phyloP scores from a whole-genome alignment of 2,113 vertebrate species.

The Podocnemis expansa region DNA sequence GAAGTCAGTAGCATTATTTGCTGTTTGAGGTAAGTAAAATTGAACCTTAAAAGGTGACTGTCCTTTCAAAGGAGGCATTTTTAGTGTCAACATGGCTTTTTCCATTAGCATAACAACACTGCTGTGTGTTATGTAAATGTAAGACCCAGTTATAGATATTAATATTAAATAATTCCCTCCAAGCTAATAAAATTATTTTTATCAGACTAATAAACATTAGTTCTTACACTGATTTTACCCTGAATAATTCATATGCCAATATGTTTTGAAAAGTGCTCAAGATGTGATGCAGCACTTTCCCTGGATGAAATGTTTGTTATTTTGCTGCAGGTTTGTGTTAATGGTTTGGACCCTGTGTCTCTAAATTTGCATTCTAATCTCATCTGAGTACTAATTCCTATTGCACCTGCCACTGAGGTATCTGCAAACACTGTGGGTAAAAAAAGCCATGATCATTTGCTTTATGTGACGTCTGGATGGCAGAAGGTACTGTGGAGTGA shows the following conservation, averaged over 20 bases:
- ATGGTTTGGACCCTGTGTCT: not conserved
- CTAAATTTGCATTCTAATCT: not conserved
- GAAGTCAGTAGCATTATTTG: accelerated
- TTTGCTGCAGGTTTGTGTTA: accelerated
- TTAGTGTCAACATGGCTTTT: not conserved
- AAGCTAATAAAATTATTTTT: slow-evolving; percentile 40
- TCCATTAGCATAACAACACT: accelerated
- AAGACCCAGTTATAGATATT: not conserved
- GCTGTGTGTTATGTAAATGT: not conserved
- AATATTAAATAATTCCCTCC: slow-evolving; percentile 36
- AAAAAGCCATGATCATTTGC: not conserved
- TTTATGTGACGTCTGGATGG: not conserved
- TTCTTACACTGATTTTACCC: slow-evolving; percentile 15
- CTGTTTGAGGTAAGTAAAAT: accelerated
- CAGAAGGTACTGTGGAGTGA: not conserved
- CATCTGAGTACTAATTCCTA: not conserved
- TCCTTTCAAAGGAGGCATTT: not conserved
- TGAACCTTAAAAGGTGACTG: accelerated
- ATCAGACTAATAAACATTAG: slow-evolving; percentile 9
- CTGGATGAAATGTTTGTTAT: accelerated
- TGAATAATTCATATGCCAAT: slow-evolving; percentile 18
- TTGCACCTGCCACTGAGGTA: not conserved
- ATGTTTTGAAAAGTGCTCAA: slow-evolving; percentile 25
- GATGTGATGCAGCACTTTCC: not conserved
- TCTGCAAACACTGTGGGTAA: not conserved